Base-by-base conservation (phyloP, 2,888 invertebrate species). In the Drosophila acutilabella region DNA sequence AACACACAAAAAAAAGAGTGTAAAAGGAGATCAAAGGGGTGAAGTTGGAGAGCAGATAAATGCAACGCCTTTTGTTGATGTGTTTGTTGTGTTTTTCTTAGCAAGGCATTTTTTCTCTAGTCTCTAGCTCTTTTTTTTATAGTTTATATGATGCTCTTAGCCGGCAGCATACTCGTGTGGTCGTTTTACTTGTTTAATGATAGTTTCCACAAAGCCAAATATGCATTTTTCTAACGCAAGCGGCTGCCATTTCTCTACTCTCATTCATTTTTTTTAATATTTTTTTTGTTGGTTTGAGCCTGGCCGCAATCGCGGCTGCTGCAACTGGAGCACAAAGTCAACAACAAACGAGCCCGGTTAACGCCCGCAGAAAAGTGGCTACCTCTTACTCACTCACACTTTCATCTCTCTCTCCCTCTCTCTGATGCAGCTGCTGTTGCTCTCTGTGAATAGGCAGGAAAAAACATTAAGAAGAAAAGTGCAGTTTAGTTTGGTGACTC, bases 311-410 rank as follows among this genome's bases (percentile, higher is more conserved):
- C 52, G 77, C 65, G 76, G 70, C 62, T 65, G 70, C 59, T 73
- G 78, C 80, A 83, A 83, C 87, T 86, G 77, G 84, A 83, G 87
- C 87, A 81, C 84, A 87, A 80, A 87, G 84, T 81, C 80, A 84
- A 84, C 87, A 87, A 77, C 80, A 84, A 87, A 79, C 58, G 73
- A 40, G 59, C 69, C 61, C 81, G 87, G 84, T 75, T 81, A 87
- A 87, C 81, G 83, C 84, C 83, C 83, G 87, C 84, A 83, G 78
- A 79, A 86, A 68, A 74, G 67, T 71, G 65, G 51, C 68, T 51
- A 16, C 62, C 48, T 48, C 45, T 51, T 30, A 48, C 36, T 50
- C 18, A 33, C 42, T 13, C 50, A 8, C 33, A 18, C 48, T 18
- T 16, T 4, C 11, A 4, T 38, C n/a, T 38, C 38, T 36, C 13